These are phyloP conservation scores for Protodeltote pygarga DNA, from an alignment of 2,888 invertebrate species.

Conservation along the genomic window DNA sequence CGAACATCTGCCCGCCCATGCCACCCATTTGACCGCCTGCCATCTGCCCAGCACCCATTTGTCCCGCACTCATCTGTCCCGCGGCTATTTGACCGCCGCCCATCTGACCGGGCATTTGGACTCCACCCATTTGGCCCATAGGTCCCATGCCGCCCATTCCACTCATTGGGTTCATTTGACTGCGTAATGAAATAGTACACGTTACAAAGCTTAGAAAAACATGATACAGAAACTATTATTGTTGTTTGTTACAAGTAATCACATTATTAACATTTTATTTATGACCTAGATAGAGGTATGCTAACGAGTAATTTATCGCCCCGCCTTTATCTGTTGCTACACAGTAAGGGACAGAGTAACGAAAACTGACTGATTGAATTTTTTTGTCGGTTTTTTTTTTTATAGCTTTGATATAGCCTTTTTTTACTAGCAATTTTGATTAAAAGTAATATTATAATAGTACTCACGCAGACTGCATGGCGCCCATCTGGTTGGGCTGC, in stretches of 20 bases:
- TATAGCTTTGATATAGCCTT: too few relatives aligned
- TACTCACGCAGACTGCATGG: conserved; percentile 79
- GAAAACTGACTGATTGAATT: too few relatives aligned
- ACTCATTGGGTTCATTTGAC: conserved; percentile 83
- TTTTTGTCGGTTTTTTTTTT: too few relatives aligned
- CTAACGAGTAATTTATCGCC: too few relatives aligned
- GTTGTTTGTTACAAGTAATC: too few relatives aligned
- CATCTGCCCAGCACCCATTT: conserved; percentile 79
- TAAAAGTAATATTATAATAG: neutral
- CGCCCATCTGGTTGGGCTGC: conserved; percentile 82
- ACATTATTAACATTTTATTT: too few relatives aligned
- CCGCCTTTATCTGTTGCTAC: too few relatives aligned
- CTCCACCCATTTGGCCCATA: conserved; percentile 78
- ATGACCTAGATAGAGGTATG: too few relatives aligned
- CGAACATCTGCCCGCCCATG: conserved; percentile 87
- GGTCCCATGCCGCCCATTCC: conserved; percentile 70
- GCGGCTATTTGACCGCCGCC: conserved; percentile 71
- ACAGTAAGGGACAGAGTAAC: too few relatives aligned
- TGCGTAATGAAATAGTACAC: conserved; percentile 50
- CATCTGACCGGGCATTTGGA: conserved; percentile 77
- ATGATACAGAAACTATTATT: too few relatives aligned
- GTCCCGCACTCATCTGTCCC: conserved; percentile 71
- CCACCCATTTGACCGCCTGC: conserved; percentile 76
- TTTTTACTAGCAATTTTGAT: too few relatives aligned
- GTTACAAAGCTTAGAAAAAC: too few relatives aligned